Conservation (phyloP, 2,113 vertebrate species). For the Sceloporus tristichus region DNA sequence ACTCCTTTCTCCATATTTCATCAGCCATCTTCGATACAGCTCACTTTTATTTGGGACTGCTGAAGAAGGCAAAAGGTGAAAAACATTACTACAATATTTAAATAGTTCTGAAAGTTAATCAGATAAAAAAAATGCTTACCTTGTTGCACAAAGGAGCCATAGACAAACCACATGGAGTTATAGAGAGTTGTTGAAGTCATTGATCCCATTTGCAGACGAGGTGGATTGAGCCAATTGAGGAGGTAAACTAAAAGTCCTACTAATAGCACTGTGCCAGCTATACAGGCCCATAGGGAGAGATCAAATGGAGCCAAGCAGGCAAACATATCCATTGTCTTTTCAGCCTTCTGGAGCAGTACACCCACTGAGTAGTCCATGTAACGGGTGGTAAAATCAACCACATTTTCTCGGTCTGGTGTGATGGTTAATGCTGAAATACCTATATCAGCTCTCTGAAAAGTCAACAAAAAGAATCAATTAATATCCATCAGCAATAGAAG, state of each 20-base stretch:
- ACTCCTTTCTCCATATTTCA: too few species aligned
- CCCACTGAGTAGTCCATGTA: conserved; percentile 99
- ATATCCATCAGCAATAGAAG: conserved; percentile 42
- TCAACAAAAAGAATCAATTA: conserved; percentile 32
- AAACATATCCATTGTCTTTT: conserved; percentile 98
- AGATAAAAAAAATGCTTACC: conserved; percentile 79
- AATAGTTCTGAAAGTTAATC: too few species aligned
- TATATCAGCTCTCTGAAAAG: conserved; percentile 91
- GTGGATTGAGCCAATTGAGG: conserved; percentile 97
- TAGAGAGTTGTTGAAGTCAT: conserved; percentile 97
- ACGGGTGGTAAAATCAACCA: conserved; percentile 96
- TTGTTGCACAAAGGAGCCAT: conserved; percentile 98
- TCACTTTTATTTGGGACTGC: too few species aligned
- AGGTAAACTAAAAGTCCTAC: conserved; percentile 96
- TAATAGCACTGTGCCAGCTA: conserved; percentile 94
- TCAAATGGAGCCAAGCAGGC: conserved; percentile 97
- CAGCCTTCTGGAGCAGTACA: conserved; percentile 92
- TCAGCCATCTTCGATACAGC: too few species aligned
- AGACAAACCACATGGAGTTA: conserved; percentile 99
- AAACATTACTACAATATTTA: too few species aligned
- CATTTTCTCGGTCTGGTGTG: conserved; percentile 96
- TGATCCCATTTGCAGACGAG: conserved; percentile 94
- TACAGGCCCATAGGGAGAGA: conserved; percentile 97
- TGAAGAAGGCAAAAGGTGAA: too few species aligned
- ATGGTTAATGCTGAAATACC: conserved; percentile 97